These are phyloP conservation scores for Micrasema minimum DNA, from an alignment of 1,140 invertebrate species.

Conservation along the genomic window DNA sequence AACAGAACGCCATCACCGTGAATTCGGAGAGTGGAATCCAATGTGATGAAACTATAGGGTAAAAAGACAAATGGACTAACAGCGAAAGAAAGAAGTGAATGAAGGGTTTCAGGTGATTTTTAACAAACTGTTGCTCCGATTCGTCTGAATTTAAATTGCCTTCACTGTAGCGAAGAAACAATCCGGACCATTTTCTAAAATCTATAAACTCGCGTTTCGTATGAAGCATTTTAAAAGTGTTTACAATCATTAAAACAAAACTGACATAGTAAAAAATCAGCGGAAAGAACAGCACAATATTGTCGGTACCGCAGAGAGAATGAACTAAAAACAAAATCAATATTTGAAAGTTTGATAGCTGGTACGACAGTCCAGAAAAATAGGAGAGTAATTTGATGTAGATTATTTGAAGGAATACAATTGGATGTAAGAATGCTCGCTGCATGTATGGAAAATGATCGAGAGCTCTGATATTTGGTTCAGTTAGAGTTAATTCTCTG, in stretches of 20 bases:
- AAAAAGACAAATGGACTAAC: constrained; percentile 78
- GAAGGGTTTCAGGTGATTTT: constrained; percentile 84
- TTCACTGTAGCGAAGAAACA: constrained; percentile 78
- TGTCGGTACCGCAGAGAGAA: constrained; percentile 73
- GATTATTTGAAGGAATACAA: constrained; percentile 74
- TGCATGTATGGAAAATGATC: constrained; percentile 78
- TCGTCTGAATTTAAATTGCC: constrained; percentile 78
- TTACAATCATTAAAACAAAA: constrained; percentile 77
- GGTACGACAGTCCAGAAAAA: constrained; percentile 68
- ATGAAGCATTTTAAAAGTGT: constrained; percentile 83
- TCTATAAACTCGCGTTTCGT: constrained; percentile 78
- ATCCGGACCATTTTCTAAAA: constrained; percentile 81
- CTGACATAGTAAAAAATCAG: constrained; percentile 78
- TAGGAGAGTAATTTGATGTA: constrained; percentile 75
- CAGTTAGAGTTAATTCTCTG: constrained; percentile 75
- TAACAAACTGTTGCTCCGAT: constrained; percentile 83
- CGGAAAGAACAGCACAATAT: constrained; percentile 74
- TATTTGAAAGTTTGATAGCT: constrained; percentile 72
- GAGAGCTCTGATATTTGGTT: constrained; percentile 71
- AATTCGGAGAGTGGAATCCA: constrained; percentile 87
- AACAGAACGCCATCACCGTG: constrained; percentile 75
- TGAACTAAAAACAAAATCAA: constrained; percentile 76
- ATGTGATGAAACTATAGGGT: constrained; percentile 79
- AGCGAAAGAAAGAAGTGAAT: constrained; percentile 81
- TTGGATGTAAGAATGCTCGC: constrained; percentile 75